phyloP scores from a whole-genome alignment of 2,797 vertebrate genomes.

The Staurois parvus region DNA sequence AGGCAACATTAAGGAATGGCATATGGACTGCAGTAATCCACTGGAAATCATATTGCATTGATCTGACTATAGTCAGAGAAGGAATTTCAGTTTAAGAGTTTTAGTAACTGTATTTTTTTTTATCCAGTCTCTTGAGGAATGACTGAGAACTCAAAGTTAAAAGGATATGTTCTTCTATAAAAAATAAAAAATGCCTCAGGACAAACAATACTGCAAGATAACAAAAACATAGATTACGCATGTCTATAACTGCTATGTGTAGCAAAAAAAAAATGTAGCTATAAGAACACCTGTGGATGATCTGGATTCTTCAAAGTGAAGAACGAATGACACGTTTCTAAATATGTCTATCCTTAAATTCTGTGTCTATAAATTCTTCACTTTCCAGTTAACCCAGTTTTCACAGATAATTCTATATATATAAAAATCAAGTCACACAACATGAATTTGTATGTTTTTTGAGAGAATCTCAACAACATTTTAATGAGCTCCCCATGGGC shows the following conservation, averaged over 20 bases:
- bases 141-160: not conserved
- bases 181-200: too few species aligned
- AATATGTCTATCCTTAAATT: not conserved
- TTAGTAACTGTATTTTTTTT: not conserved
- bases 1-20: too few species aligned
- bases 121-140: not conserved
- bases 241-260: too few species aligned
- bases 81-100: not conserved
- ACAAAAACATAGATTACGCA: not conserved
- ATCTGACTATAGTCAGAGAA: too few species aligned
- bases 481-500: constrained; percentile 50
- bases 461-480: constrained; percentile 29
- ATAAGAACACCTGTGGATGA: not conserved
- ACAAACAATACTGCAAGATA: too few species aligned
- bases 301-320: not conserved
- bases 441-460: constrained; percentile 46
- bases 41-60: too few species aligned
- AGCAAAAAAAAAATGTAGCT: not conserved
- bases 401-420: not conserved
- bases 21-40: too few species aligned
- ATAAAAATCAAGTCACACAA: not conserved
- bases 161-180: too few species aligned
- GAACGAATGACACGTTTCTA: too few species aligned
- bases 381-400: not conserved
- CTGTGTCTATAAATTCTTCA: not conserved